A percentile compares a stretch with the other conserved stretches of the same genome.
Conservation (phyloP, 2,888 invertebrate species). For the Lobophora halterata region DNA sequence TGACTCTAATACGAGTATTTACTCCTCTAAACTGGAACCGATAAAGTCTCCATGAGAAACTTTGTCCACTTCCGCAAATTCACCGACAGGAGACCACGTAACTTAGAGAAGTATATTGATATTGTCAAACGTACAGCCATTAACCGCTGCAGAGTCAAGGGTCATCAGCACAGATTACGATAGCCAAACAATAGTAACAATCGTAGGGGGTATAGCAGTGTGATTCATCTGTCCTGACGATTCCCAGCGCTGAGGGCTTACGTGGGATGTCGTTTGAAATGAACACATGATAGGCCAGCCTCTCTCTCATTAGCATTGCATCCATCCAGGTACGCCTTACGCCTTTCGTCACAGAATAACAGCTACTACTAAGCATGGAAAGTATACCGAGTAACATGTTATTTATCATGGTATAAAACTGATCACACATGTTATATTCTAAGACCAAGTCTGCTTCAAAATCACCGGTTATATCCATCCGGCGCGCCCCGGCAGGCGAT, state of each 20-base stretch:
- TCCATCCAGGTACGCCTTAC: constrained; percentile 34
- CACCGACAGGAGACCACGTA: not conserved
- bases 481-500: too few relatives aligned
- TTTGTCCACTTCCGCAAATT: not conserved
- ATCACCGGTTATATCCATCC: too few relatives aligned
- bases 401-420: too few relatives aligned
- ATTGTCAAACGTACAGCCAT: constrained; percentile 17
- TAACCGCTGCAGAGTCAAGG: constrained; percentile 27
- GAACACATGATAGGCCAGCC: constrained; percentile 42
- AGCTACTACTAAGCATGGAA: too few relatives aligned
- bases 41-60: too few relatives aligned
- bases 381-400: too few relatives aligned
- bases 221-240: constrained; percentile 22
- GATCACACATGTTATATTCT: too few relatives aligned
- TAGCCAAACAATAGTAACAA: constrained; percentile 34
- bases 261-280: constrained; percentile 45
- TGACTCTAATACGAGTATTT: too few relatives aligned
- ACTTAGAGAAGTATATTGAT: constrained; percentile 4
- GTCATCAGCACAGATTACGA: constrained; percentile 30
- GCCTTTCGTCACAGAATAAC: constrained; percentile 21
- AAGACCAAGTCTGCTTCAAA: too few relatives aligned
- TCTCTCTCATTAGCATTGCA: constrained; percentile 51
- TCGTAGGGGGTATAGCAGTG: constrained; percentile 21
- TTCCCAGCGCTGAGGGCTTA: constrained; percentile 37
- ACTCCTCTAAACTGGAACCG: too few relatives aligned